These are phyloP conservation scores for Malurus melanocephalus DNA, from an alignment of 2,113 vertebrate genomes.

Conservation along the genomic window DNA sequence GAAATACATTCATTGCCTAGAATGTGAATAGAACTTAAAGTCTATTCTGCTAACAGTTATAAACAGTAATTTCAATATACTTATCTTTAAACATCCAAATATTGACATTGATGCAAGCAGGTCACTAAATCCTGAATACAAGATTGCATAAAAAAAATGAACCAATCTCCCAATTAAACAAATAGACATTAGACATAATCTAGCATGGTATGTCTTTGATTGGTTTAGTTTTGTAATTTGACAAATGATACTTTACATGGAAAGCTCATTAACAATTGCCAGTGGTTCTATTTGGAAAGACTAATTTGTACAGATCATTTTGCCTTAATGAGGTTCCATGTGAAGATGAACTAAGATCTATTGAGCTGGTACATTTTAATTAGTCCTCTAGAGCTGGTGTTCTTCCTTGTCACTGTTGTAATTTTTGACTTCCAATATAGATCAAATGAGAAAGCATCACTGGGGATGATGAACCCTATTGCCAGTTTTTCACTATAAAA, in stretches of 20 bases:
- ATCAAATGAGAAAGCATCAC: background rate
- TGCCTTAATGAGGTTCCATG: conserved; percentile 30
- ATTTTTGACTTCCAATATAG: background rate
- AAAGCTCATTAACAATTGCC: conserved; percentile 41
- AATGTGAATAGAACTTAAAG: background rate
- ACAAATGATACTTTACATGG: conserved; percentile 1
- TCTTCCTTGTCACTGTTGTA: background rate
- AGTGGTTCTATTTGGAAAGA: conserved; percentile 27
- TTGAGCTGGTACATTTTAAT: conserved; percentile 38
- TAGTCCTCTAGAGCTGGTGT: background rate
- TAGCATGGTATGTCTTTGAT: background rate
- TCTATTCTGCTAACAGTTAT: background rate
- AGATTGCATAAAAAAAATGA: background rate
- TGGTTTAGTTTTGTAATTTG: conserved; percentile 11
- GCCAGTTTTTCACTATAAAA: background rate
- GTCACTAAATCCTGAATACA: background rate
- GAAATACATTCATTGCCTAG: background rate
- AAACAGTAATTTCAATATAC: background rate
- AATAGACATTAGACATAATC: background rate
- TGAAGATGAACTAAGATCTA: conserved; percentile 31
- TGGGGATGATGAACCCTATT: background rate
- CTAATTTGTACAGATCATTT: conserved; percentile 40
- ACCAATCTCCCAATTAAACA: background rate
- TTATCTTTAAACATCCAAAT: background rate
- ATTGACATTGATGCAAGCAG: background rate